phyloP scores from a whole-genome alignment of 2,797 vertebrate genomes.

The Sylvia borin region DNA sequence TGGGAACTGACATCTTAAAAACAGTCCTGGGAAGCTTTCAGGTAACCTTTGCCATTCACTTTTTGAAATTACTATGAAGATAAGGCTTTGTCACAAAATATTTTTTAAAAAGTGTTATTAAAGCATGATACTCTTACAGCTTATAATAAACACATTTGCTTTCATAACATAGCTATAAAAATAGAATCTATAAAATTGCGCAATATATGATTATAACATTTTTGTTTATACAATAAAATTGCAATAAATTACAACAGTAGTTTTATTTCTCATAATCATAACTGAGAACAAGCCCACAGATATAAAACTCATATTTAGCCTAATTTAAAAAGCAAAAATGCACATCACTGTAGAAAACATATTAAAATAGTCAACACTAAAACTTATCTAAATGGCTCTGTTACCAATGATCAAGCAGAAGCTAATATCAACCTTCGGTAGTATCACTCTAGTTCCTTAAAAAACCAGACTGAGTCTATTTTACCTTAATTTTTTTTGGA shows the following conservation, averaged over 20 bases:
- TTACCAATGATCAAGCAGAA: neutral
- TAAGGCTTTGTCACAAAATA: neutral
- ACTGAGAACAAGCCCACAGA: neutral
- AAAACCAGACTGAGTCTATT: neutral
- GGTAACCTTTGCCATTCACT: neutral
- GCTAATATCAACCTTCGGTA: neutral
- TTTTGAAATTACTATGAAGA: neutral
- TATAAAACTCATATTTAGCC: neutral
- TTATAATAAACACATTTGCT: neutral
- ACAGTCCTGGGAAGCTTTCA: neutral
- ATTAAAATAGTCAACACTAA: neutral
- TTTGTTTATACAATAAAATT: neutral
- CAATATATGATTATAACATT: neutral
- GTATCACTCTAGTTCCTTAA: neutral
- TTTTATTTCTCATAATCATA: neutral
- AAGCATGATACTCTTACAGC: neutral
- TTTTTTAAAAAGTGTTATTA: neutral
- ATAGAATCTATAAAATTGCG: neutral
- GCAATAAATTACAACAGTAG: neutral
- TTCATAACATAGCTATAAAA: neutral
- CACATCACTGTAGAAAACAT: neutral
- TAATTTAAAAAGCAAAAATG: neutral
- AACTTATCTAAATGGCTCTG: neutral
- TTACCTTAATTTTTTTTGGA: slow-evolving; percentile 92
- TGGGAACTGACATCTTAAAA: neutral